Base-by-base conservation (phyloP, 2,113 vertebrate genomes). In the Colaptes auratus region DNA sequence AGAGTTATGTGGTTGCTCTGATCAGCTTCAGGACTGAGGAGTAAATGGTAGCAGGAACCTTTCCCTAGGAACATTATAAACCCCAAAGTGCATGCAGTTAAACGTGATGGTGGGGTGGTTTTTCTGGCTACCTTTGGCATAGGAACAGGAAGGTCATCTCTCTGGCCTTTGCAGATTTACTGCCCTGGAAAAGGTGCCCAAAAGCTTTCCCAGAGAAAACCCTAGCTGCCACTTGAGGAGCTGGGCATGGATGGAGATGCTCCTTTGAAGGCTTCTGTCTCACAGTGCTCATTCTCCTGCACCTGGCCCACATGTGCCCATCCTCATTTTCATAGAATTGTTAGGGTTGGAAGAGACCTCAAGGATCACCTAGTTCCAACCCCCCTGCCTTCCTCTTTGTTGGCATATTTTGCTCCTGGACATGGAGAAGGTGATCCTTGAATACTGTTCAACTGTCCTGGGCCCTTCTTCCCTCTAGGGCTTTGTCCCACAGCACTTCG, bases 41-140 rank as follows among this genome's bases (percentile, higher is more conserved):
- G 48, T 30, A 85, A 87, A 92, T 4, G 7, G 39, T 10, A 82
- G 75, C 58, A 89, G 80, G 27, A 88, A 78, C 80, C 58, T 78
- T 94, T 82, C 55, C 61, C 72, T 8, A 78, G 50, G 42, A 90
- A 61, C 35, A 58, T 85, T 88, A 25, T 75, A 91, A 90, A 76
- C 4, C 2, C 67, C 4, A 70, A 88, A 94, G 69, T n/a, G 28
- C 88, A 7, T 63, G 94, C 90, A 90, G 75, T 90, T 88, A 77
- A 86, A 73, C 88, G 44, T 63, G 80, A 78, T 17, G 75, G 35
- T 4, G 21, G 35, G 11, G 50, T 76, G 78, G 24, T 66, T 93
- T 87, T 76, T 73, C 71, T 71, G 31, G n/a, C n/a, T 92, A 88
- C 76, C 39, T 82, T 82, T 75, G 65, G 23, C 82, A 52, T 39